phyloP scores from a whole-genome alignment of 2,888 invertebrate species.

The Polylopha cassiicola region DNA sequence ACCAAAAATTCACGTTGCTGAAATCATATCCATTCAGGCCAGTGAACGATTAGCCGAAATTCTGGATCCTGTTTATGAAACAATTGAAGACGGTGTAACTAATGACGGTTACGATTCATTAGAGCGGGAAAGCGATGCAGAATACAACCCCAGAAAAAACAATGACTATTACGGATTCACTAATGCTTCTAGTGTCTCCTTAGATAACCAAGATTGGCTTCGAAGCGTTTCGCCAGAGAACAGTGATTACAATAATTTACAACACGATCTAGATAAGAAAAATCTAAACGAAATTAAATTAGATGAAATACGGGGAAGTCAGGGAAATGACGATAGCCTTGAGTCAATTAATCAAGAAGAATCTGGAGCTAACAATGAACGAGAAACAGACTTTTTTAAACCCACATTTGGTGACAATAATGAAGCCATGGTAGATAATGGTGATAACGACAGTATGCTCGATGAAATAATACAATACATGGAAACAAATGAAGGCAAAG shows the following conservation, averaged over 20 bases:
- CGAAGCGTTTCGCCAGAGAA: constrained; percentile 47
- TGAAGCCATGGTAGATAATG: constrained; percentile 27
- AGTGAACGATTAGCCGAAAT: constrained; percentile 64
- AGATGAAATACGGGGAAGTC: constrained; percentile 27
- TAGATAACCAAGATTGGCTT: constrained; percentile 63
- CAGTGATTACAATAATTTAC: constrained; percentile 52
- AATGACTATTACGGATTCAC: constrained; percentile 58
- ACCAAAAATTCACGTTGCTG: constrained; percentile 62
- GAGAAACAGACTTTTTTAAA: constrained; percentile 17
- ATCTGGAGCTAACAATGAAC: constrained; percentile 22
- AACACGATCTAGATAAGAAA: constrained; percentile 45
- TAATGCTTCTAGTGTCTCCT: constrained; percentile 56
- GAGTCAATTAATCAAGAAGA: constrained; percentile 23
- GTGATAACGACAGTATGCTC: constrained; percentile 51
- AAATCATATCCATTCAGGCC: constrained; percentile 67
- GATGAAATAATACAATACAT: constrained; percentile 66
- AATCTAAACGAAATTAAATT: constrained; percentile 42
- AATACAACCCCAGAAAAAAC: constrained; percentile 40
- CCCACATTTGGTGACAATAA: constrained; percentile 23
- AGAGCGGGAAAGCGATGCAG: constrained; percentile 48
- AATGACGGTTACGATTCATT: constrained; percentile 55
- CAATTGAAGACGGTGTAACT: constrained; percentile 47
- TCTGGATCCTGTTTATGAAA: constrained; percentile 66
- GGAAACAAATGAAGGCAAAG: constrained; percentile 36
- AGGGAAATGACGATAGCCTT: not conserved